Evolutionary conservation across 1,140 invertebrate genomes (phyloP).

Genomic region (Cydia fagiglandana): DNA sequence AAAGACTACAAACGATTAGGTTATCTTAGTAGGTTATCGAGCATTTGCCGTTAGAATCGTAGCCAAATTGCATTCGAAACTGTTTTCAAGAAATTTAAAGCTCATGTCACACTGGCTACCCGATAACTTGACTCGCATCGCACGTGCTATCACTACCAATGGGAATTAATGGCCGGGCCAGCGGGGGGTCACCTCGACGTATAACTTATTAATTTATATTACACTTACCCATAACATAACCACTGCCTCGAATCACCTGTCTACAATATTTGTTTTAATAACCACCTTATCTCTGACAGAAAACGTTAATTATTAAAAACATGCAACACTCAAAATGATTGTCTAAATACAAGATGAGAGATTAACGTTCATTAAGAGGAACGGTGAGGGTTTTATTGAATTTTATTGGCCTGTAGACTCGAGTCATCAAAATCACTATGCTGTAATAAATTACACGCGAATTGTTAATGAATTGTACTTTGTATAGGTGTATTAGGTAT

Average conservation of each 20-base stretch:
- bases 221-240: conserved; percentile 55
- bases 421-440: conserved; percentile 32
- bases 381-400: conserved; percentile 59
- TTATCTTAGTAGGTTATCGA: no score
- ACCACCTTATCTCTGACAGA: conserved; percentile 54
- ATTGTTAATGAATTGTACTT: conserved; percentile 45
- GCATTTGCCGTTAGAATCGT: no score
- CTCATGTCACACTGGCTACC: neutral
- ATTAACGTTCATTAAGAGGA: conserved; percentile 67
- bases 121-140: neutral
- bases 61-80: no score
- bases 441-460: conserved; percentile 42
- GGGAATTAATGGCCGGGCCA: conserved; percentile 39
- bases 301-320: conserved; percentile 72
- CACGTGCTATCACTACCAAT: neutral
- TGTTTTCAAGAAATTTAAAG: neutral
- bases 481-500: conserved; percentile 32
- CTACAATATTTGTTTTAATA: conserved; percentile 62
- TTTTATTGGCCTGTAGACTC: conserved; percentile 47
- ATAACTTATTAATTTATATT: conserved; percentile 76
- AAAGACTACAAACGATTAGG: no score
- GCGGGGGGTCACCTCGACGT: conserved; percentile 55
- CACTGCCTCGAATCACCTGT: conserved; percentile 66
- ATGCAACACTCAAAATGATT: conserved; percentile 66
- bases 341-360: conserved; percentile 35